phyloP scores from a whole-genome alignment of 2,888 invertebrate genomes.

The Acanthosoma haemorrhoidale region DNA sequence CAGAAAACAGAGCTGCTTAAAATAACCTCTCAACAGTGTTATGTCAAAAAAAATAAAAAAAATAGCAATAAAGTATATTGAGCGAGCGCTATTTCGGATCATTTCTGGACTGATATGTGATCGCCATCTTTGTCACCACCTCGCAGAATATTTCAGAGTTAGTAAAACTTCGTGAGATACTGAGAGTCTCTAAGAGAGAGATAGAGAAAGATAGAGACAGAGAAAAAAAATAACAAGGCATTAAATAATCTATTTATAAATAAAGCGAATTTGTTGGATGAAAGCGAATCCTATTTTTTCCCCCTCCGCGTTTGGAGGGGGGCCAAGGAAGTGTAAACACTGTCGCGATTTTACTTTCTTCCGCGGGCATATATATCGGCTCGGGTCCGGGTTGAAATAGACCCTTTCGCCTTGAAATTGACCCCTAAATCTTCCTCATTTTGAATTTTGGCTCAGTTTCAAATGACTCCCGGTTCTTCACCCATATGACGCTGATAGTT shows the following conservation, averaged over 20 bases:
- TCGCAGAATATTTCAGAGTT: too few relatives aligned
- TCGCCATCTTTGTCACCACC: too few relatives aligned
- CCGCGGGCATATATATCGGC: constrained; percentile 2
- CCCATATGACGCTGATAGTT: neutral
- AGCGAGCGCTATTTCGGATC: too few relatives aligned
- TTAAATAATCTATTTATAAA: constrained; percentile 24
- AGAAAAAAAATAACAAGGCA: constrained; percentile 11
- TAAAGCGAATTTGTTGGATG: constrained; percentile 7
- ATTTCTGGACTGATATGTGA: too few relatives aligned
- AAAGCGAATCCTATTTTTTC: constrained; percentile 13
- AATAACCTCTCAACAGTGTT: too few relatives aligned
- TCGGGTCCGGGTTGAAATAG: neutral
- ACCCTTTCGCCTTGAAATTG: constrained; percentile 26
- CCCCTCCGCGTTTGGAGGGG: neutral
- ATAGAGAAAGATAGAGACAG: neutral
- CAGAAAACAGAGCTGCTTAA: too few relatives aligned
- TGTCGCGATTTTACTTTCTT: neutral
- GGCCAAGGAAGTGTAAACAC: constrained; percentile 13
- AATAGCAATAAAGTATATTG: too few relatives aligned
- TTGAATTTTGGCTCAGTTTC: constrained; percentile 19
- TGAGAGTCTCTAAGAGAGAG: neutral
- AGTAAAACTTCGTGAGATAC: neutral
- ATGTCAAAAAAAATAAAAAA: too few relatives aligned
- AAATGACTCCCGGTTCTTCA: neutral
- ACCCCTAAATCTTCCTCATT: constrained; percentile 28